Evolutionary conservation across 2,797 vertebrate genomes (phyloP).

Genomic region (Botia kubotai): DNA sequence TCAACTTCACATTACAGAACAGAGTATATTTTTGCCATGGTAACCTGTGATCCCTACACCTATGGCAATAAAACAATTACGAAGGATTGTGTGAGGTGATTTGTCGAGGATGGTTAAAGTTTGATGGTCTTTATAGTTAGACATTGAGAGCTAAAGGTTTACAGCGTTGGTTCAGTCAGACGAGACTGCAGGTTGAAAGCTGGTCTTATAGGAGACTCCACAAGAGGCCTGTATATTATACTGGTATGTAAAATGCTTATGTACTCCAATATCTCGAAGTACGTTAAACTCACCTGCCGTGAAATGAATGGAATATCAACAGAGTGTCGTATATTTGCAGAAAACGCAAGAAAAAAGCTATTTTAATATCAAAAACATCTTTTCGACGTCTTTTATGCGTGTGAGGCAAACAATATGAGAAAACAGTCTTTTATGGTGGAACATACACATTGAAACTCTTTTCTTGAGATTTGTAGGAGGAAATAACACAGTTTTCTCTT

Average conservation of each 20-base stretch:
- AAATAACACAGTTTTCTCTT: slow-evolving; percentile 20
- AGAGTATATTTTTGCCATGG: too few relatives aligned
- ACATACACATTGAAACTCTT: background rate
- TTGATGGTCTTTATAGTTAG: slow-evolving; percentile 22
- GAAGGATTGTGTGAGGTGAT: background rate
- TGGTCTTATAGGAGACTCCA: background rate
- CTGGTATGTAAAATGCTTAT: slow-evolving; percentile 21
- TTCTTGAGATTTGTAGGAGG: slow-evolving; percentile 35
- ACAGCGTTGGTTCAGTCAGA: background rate
- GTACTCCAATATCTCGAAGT: background rate
- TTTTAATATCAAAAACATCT: background rate
- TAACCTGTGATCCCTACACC: slow-evolving; percentile 5
- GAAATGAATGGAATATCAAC: background rate
- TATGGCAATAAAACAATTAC: slow-evolving; percentile 12
- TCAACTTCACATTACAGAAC: too few relatives aligned
- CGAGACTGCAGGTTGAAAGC: background rate
- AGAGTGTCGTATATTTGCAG: background rate
- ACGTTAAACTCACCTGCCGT: background rate
- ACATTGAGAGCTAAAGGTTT: background rate
- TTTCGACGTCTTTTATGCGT: background rate
- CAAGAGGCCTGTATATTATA: slow-evolving; percentile 17
- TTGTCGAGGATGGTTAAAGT: slow-evolving; percentile 23
- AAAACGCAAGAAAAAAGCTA: background rate
- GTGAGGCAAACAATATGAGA: background rate
- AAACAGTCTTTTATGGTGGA: background rate